phyloP scores from a whole-genome alignment of 2,888 invertebrate genomes.

The Xanthia togata region DNA sequence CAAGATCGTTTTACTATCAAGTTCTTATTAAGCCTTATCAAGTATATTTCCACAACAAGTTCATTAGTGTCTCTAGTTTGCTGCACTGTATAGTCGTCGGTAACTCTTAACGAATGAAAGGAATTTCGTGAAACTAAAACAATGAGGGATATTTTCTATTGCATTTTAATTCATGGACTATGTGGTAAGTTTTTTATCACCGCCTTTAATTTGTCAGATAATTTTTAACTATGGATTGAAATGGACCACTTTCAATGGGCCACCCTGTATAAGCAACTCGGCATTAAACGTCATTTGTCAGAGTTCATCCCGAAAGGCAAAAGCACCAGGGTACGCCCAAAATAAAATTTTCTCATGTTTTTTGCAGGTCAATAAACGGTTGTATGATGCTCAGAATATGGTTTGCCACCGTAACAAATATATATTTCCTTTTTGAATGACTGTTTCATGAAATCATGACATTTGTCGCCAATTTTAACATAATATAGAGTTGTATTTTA shows the following conservation, averaged over 20 bases:
- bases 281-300: neutral
- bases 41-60: neutral
- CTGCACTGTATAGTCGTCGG: neutral
- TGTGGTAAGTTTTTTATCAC: constrained; percentile 32
- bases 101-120: neutral
- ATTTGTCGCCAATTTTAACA: neutral
- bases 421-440: neutral
- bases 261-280: neutral
- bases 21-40: constrained; percentile 44
- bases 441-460: neutral
- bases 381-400: neutral
- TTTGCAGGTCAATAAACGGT: neutral
- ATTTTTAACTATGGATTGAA: neutral
- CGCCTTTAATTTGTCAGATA: neutral
- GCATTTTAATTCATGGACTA: constrained; percentile 15
- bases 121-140: neutral
- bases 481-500: no score
- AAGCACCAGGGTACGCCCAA: neutral
- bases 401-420: neutral
- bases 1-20: neutral
- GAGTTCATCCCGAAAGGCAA: neutral
- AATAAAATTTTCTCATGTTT: neutral
- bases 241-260: no score
- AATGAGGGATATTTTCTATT: constrained; percentile 25
- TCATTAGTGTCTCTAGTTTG: constrained; percentile 8